These are phyloP conservation scores for Phyllopteryx taeniolatus DNA, from an alignment of 2,113 vertebrate species.

Conservation along the genomic window DNA sequence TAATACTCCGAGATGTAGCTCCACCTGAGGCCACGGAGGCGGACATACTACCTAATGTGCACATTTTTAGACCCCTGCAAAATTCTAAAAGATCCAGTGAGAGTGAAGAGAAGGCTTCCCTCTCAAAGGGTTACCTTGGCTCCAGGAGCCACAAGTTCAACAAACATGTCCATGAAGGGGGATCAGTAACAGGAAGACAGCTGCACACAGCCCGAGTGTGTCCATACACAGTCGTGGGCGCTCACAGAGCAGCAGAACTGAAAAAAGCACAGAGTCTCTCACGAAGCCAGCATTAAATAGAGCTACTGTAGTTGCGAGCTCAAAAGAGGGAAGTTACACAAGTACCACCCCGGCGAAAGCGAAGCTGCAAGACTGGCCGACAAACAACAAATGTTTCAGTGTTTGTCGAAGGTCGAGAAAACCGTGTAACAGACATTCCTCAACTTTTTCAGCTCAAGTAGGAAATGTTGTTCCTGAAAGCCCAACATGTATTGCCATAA, in stretches of 20 bases:
- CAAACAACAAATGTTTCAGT: slow-evolving; percentile 21
- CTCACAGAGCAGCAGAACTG: slow-evolving; percentile 33
- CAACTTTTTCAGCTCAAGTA: background rate
- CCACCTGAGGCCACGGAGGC: background rate
- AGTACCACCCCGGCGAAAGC: slow-evolving; percentile 25
- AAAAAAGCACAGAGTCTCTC: slow-evolving; percentile 31
- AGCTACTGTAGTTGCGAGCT: slow-evolving; percentile 39
- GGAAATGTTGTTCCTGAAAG: background rate
- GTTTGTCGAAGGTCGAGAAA: slow-evolving; percentile 15
- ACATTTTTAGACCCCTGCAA: background rate
- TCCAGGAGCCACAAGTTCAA: slow-evolving; percentile 14
- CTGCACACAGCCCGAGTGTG: slow-evolving; percentile 27
- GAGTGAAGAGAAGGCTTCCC: background rate
- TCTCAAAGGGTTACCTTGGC: background rate
- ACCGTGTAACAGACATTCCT: background rate
- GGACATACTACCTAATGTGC: background rate
- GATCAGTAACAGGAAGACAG: slow-evolving; percentile 55
- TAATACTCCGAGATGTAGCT: too few species aligned
- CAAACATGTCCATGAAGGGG: slow-evolving; percentile 32
- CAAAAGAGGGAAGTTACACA: slow-evolving; percentile 52
- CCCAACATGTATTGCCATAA: background rate
- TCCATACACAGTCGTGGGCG: slow-evolving; percentile 31
- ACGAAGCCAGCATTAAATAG: slow-evolving; percentile 17
- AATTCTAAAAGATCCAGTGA: background rate
- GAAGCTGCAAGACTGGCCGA: slow-evolving; percentile 37